Conservation (phyloP, 2,888 invertebrate species). For the Caenorhabditis sp. region DNA sequence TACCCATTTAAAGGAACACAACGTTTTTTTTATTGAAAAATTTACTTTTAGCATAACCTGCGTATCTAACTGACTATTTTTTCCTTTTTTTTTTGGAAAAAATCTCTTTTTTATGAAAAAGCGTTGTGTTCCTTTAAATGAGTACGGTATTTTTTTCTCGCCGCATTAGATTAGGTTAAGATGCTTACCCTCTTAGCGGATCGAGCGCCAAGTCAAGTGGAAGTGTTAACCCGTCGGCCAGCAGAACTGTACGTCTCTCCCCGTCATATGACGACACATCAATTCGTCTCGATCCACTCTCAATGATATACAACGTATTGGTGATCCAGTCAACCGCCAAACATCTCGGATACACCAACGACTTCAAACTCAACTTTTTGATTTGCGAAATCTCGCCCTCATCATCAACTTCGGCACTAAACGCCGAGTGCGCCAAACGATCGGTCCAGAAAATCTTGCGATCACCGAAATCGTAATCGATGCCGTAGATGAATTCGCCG, state of each 20-base stretch:
- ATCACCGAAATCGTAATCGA: constrained; percentile 91
- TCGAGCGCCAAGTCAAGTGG: constrained; percentile 92
- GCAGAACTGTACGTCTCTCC: constrained; percentile 85
- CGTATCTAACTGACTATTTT: no score
- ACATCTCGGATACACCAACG: constrained; percentile 69
- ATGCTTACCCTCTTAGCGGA: constrained; percentile 83
- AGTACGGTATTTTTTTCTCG: no score
- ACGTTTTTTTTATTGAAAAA: no score
- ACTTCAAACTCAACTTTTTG: constrained; percentile 66
- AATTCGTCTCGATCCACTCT: constrained; percentile 84
- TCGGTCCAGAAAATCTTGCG: constrained; percentile 83
- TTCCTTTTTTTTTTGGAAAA: no score
- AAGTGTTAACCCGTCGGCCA: constrained; percentile 87
- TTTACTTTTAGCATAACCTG: no score
- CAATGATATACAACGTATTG: constrained; percentile 82
- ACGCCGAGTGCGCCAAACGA: constrained; percentile 67
- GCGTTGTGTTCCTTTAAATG: no score
- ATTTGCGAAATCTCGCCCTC: constrained; percentile 66
- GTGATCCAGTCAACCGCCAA: constrained; percentile 96
- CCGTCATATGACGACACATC: constrained; percentile 89
- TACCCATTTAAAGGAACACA: no score
- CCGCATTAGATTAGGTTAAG: no score
- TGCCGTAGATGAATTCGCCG: constrained; percentile 75
- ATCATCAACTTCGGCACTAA: constrained; percentile 63
- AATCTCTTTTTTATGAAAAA: no score